These are phyloP conservation scores for Cyclophora punctaria DNA, from an alignment of 2,888 invertebrate genomes.

Conservation along the genomic window DNA sequence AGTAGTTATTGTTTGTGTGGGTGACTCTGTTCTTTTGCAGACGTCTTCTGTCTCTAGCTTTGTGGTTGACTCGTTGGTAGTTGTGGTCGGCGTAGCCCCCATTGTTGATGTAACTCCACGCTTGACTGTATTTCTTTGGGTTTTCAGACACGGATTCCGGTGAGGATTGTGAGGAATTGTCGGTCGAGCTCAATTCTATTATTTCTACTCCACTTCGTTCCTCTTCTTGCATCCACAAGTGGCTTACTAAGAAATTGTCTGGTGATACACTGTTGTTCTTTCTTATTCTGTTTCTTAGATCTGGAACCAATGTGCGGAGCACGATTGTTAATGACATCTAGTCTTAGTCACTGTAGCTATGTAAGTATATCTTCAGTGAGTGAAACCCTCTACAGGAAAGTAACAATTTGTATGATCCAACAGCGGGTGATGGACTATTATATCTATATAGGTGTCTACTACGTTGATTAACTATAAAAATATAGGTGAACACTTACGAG, in stretches of 20 bases:
- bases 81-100: constrained; percentile 13
- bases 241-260: constrained; percentile 25
- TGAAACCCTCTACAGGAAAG: too few relatives aligned
- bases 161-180: constrained; percentile 11
- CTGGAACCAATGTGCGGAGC: constrained; percentile 22
- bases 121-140: constrained; percentile 19
- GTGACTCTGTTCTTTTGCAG: too few relatives aligned
- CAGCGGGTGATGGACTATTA: too few relatives aligned
- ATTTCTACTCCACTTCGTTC: constrained; percentile 38
- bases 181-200: constrained; percentile 43
- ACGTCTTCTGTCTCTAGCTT: constrained; percentile 35
- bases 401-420: too few relatives aligned
- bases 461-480: too few relatives aligned
- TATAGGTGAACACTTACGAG: too few relatives aligned
- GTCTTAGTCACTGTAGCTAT: too few relatives aligned
- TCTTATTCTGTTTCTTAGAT: constrained; percentile 18
- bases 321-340: too few relatives aligned
- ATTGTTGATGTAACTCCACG: constrained; percentile 30
- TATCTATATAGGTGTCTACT: too few relatives aligned
- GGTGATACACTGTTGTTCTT: constrained; percentile 23
- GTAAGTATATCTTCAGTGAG: too few relatives aligned
- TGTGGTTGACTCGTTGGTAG: constrained; percentile 21
- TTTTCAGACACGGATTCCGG: constrained; percentile 20
- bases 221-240: constrained; percentile 34
- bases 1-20: too few relatives aligned